These are phyloP conservation scores for Philypnodon macrostomus DNA, from an alignment of 2,797 vertebrate genomes.

Conservation along the genomic window DNA sequence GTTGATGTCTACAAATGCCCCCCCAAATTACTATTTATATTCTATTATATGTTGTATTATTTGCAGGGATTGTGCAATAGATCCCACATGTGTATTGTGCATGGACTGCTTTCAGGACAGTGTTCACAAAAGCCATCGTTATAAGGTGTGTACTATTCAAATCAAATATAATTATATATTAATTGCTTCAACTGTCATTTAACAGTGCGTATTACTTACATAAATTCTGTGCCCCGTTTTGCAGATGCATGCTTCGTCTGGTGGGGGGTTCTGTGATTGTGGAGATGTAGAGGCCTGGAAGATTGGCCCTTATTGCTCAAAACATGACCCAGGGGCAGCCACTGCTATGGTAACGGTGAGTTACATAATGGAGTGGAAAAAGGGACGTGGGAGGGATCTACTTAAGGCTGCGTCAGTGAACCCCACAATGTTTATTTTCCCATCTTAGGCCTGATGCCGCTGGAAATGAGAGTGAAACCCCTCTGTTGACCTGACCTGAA, in stretches of 20 bases:
- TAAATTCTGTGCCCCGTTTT: slow-evolving; percentile 23
- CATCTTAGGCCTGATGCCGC: slow-evolving; percentile 43
- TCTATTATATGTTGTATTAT: slow-evolving; percentile 5
- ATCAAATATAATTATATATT: not conserved
- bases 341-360: slow-evolving; percentile 85
- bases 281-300: slow-evolving; percentile 98
- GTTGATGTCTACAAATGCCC: slow-evolving; percentile 12
- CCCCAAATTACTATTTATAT: too few relatives aligned
- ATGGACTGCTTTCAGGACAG: slow-evolving; percentile 98
- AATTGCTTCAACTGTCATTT: slow-evolving; percentile 14
- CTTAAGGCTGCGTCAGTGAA: slow-evolving; percentile 61
- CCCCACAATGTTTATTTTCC: slow-evolving; percentile 68
- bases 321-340: slow-evolving; percentile 84
- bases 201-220: slow-evolving; percentile 10
- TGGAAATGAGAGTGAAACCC: slow-evolving; percentile 46
- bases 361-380: slow-evolving; percentile 61
- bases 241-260: slow-evolving; percentile 95
- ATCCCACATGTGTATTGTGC: slow-evolving; percentile 97
- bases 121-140: slow-evolving; percentile 94
- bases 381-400: slow-evolving; percentile 48
- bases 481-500: slow-evolving; percentile 26
- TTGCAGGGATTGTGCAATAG: slow-evolving; percentile 96
- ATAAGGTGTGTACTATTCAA: slow-evolving; percentile 82
- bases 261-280: slow-evolving; percentile 98
- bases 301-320: slow-evolving; percentile 89